These are phyloP conservation scores for Mesoclemmys tuberculata DNA, from an alignment of 2,113 vertebrate genomes.

Conservation along the genomic window DNA sequence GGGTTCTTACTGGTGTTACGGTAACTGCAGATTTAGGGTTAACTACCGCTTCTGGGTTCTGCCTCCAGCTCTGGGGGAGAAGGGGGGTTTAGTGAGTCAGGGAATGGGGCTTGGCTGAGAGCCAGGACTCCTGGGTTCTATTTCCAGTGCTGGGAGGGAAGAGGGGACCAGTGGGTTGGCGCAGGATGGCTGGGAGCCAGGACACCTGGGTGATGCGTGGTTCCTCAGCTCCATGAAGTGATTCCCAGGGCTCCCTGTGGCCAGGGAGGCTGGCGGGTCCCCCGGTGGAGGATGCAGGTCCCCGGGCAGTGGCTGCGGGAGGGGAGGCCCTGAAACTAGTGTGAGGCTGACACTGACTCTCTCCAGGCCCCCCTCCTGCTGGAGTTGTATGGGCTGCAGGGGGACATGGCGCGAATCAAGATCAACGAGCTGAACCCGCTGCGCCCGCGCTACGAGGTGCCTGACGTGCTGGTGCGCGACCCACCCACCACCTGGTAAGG, in stretches of 20 bases:
- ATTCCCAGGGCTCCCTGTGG: not conserved
- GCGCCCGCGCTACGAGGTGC: constrained; percentile 88
- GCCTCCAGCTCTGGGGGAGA: not conserved
- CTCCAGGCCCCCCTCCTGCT: constrained; percentile 86
- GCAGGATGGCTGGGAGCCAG: not conserved
- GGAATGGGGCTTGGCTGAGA: not conserved
- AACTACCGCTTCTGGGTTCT: not conserved
- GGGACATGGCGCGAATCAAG: constrained; percentile 90
- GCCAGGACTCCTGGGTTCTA: not conserved
- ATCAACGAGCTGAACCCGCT: constrained; percentile 91
- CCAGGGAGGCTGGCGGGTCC: not conserved
- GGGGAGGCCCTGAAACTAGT: too few relatives aligned
- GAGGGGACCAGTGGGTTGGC: not conserved
- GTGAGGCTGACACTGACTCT: not conserved
- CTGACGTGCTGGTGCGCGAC: constrained; percentile 88
- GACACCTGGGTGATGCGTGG: not conserved
- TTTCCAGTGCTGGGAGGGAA: not conserved
- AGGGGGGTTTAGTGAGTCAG: not conserved
- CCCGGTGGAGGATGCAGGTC: too few relatives aligned
- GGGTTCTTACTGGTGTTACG: not conserved
- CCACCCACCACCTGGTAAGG: constrained; percentile 86
- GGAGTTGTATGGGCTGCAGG: constrained; percentile 90
- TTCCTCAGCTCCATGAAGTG: too few relatives aligned
- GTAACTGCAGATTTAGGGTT: not conserved
- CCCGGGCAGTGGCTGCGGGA: not conserved